Conservation (phyloP, 2,113 vertebrate species). For the Prolemur simus region DNA sequence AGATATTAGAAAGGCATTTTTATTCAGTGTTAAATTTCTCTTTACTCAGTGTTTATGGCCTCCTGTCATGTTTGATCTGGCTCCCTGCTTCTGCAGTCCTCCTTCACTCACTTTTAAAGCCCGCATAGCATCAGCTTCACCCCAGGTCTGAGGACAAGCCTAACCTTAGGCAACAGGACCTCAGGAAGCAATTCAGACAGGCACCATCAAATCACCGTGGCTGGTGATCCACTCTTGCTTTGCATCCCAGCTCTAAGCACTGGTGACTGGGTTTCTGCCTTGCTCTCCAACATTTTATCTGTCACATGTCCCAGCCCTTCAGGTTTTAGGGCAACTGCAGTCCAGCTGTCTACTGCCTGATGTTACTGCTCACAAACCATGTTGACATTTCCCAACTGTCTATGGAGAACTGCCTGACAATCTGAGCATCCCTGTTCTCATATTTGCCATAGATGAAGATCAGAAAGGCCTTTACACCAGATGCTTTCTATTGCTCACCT, state of each 20-base stretch:
- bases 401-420: rapidly evolving
- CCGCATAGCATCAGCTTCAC: not conserved
- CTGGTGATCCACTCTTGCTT: too few relatives aligned
- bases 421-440: not conserved
- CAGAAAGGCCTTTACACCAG: rapidly evolving
- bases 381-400: not conserved
- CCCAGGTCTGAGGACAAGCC: not conserved
- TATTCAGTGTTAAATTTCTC: not conserved
- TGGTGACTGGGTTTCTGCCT: not conserved
- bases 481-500: not conserved
- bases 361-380: not conserved
- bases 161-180: not conserved
- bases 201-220: not conserved
- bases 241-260: not conserved
- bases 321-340: too few relatives aligned
- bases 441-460: rapidly evolving
- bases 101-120: not conserved
- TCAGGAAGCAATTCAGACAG: not conserved
- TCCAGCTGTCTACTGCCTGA: not conserved
- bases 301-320: not conserved
- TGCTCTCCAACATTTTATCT: not conserved
- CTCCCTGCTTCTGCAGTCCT: not conserved
- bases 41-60: not conserved
- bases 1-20: not conserved
- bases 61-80: not conserved